Evolutionary conservation across 2,113 vertebrate genomes (phyloP), one percentile per base, ranked within the genome.

Genomic region (Gambusia affinis): DNA sequence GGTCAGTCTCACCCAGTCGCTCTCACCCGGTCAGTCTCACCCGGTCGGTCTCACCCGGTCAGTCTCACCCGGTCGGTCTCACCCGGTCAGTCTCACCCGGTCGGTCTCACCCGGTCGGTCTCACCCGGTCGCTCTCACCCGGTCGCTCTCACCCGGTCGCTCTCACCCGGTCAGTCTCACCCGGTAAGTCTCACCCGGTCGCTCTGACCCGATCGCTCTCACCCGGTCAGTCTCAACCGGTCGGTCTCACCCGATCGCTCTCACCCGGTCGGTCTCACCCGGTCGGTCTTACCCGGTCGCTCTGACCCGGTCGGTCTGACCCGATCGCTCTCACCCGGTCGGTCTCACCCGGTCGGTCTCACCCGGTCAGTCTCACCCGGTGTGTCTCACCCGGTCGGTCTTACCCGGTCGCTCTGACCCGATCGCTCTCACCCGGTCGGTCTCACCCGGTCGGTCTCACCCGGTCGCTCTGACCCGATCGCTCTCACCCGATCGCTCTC

Each of bases 331-430:
- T 57, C 24, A 60, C 33, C 12, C 60, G 68, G 31, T 70, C 47
- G 2, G 54, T 27, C 24, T 39, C 37, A 71, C n/a, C n/a, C 39
- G 54, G 69, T 70, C 47, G 3, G 11, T 80, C 64, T 94, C 2
- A 1, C 12, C 37, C 87, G 73, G 66, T 88, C 79, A 1, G 73
- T 68, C 27, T 24, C 12, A 29, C 27, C n/a, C n/a, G n/a, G n/a
- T n/a, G n/a, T n/a, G n/a, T n/a, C n/a, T n/a, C n/a, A n/a, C n/a
- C 63, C 88, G 75, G 68, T 91, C 79, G 1, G 68, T 72, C 51
- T 89, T 84, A 75, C 33, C 33, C 39, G 69, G 29, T 30, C 29
- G 29, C 2, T 30, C 29, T 30, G 2, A 2, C 29, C 30, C 87
- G 73, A 64, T 88, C 79, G 1, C 71, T 68, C 15, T 24, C 12